Conservation (phyloP, 2,113 vertebrate species). For the Arenaria interpres region DNA sequence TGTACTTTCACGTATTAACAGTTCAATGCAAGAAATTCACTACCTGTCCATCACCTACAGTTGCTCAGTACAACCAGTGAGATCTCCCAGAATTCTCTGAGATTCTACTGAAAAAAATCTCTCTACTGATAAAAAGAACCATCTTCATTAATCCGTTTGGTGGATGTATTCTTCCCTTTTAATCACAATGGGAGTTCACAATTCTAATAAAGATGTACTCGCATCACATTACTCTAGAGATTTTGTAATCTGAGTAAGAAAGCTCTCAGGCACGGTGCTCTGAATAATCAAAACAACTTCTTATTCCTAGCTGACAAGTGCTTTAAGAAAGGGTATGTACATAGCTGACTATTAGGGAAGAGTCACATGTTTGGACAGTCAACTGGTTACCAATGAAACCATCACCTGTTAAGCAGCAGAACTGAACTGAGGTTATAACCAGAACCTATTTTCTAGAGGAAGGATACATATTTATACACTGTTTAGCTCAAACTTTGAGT, state of each 20-base stretch:
- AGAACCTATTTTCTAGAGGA: neutral
- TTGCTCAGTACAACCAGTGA: neutral
- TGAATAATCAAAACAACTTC: neutral
- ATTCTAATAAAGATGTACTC: constrained; percentile 45
- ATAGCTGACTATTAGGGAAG: neutral
- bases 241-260: neutral
- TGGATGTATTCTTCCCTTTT: neutral
- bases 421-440: neutral
- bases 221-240: neutral
- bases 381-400: neutral
- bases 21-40: neutral
- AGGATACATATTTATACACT: neutral
- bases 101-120: neutral
- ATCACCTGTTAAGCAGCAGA: neutral
- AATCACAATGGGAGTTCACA: constrained; percentile 34
- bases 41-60: neutral
- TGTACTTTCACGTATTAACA: neutral
- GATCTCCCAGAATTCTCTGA: neutral
- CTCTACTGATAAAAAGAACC: constrained; percentile 21
- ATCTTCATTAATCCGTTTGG: constrained; percentile 2
- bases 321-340: neutral
- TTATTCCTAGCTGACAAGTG: neutral
- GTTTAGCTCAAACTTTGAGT: neutral
- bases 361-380: neutral
- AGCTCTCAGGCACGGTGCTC: neutral